These are phyloP conservation scores for Varanus komodoensis DNA, from an alignment of 2,113 vertebrate species.

Conservation along the genomic window DNA sequence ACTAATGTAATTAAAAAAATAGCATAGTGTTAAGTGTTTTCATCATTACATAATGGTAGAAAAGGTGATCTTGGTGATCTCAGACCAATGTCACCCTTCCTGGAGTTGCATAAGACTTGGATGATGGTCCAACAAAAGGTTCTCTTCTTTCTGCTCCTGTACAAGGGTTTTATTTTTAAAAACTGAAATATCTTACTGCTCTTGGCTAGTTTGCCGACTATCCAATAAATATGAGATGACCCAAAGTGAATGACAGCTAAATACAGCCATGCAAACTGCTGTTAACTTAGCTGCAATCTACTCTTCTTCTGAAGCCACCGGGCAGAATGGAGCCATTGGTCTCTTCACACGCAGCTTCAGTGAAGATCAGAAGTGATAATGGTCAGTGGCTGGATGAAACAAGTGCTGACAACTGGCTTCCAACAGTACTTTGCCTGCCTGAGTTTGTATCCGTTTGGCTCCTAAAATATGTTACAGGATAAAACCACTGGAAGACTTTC, in stretches of 20 bases:
- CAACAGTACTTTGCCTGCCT: neutral
- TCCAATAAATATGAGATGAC: conserved; percentile 12
- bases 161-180: neutral
- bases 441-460: neutral
- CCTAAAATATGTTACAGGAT: neutral
- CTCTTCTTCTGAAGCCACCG: neutral
- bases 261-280: neutral
- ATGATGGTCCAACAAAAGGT: neutral
- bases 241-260: neutral
- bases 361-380: conserved; percentile 21
- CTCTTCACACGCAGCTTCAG: neutral
- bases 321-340: conserved; percentile 2
- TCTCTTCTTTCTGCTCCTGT: neutral
- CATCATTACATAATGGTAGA: neutral
- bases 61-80: neutral
- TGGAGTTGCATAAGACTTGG: neutral
- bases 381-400: neutral
- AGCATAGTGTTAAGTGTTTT: neutral
- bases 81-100: neutral
- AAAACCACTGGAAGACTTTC: neutral
- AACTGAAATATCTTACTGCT: neutral
- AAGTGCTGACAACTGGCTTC: conserved; percentile 7
- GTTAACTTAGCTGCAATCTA: neutral
- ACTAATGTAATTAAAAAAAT: neutral
- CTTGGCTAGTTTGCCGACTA: neutral